Evolutionary conservation across 2,888 invertebrate genomes (phyloP), one percentile per base, ranked within the genome.

Genomic region (Bugulina stolonifera): DNA sequence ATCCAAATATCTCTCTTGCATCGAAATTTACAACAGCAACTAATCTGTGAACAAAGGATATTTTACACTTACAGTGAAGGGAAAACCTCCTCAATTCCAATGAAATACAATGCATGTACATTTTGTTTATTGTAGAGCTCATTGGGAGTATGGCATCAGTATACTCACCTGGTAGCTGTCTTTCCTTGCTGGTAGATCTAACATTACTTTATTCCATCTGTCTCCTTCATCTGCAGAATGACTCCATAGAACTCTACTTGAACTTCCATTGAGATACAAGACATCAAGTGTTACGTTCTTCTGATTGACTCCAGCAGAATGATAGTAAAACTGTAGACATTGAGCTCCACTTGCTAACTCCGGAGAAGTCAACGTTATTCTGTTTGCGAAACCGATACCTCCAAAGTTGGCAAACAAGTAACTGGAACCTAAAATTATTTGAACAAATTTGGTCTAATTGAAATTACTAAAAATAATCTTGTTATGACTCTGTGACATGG

Each of bases 271-370:
- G 25, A 10, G 25, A n/a, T 32, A 32, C 32, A 64, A 34, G 34
- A 64, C 27, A 32, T 3, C 32, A 14, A 64, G 64, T 64, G 32
- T 25, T 10, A 64, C 3, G 18, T 34, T 34, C 3, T 32, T 64
- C 10, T 18, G 25, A 18, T 55, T 25, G 5, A 27, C 27, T 64
- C 64, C 64, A 64, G 27, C 1, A 3, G 18, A 14, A n/a, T 29
- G 34, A 27, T 64, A 64, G 27, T 27, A 64, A 34, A 64, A 64
- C 64, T 64, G 64, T 27, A 64, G 32, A 32, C 64, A 64, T 64
- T 64, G 29, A 34, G 22, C 34, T 64, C 64, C 32, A 14, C 32
- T 5, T 25, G 64, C 2, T 29, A 64, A 3, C 27, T 2, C 25
- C 32, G 27, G 27, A 64, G 64, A 64, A n/a, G 27, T 64, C 64